A percentile compares a stretch with the other conserved stretches of the same genome.
Conservation (phyloP, 2,113 vertebrate species). For the human (Homo sapiens) region GRCh38 chr13:20671501-20672000, state of each 20-base stretch:
- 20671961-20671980: neutral
- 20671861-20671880: neutral
- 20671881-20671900: neutral
- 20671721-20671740: conserved; percentile 22
- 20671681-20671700: neutral
- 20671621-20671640: neutral
- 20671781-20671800: neutral
- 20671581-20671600: neutral
- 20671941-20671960: neutral
- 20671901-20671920: neutral
- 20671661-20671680: neutral
- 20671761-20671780: neutral
- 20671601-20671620: neutral
- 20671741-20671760: neutral
- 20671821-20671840: neutral
- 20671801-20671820: neutral
- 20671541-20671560: neutral
- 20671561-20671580: neutral
- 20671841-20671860: neutral
- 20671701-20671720: conserved; percentile 9
- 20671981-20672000: too few relatives aligned
- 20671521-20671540: neutral
- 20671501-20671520: neutral
- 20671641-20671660: neutral
- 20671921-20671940: neutral